Base-by-base conservation (phyloP, 2,888 invertebrate genomes). In the Drosophila mulleri region DNA sequence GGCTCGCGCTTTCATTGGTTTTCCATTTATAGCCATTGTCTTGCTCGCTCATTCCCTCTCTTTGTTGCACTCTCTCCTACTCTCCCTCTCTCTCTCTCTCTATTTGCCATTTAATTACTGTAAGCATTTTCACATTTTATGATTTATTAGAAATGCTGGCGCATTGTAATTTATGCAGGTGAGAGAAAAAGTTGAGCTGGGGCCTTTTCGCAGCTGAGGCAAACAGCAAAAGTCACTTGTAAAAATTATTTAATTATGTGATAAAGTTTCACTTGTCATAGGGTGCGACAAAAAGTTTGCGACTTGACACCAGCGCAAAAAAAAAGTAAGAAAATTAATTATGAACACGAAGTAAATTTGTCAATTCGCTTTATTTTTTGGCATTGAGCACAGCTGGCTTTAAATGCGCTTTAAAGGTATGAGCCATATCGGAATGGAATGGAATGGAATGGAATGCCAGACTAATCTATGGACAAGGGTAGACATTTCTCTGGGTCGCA, bases 211-310 rank as follows among this genome's bases (percentile, higher is more conserved):
- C 61, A 60, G 56, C 65, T 61, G 20, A 20, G 42, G 56, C 72
- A 42, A 59, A 73, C 74, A 64, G 64, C 62, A 68, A 77, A 67
- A 80, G 67, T 75, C 75, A 45, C 71, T 70, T 75, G 47, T 45
- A 54, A 65, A 80, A 86, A 75, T 84, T 82, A 72, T 84, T 84
- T 84, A 86, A 86, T 89, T 86, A 82, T 82, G 78, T 87, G 78
- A 64, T 76, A 82, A 84, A 89, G 73, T 89, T 86, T 80, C 69
- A 68, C 78, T 75, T 76, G 72, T 59, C 70, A 70, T 63, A 67
- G 64, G 50, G 60, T 59, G 57, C 47, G 32, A 54, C 54, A 64
- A 45, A 69, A 61, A 70, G 35, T 62, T 66, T 47, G 47, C 67
- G 69, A 70, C 78, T 78, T 78, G 82, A 78, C 75, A 70, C 58